A percentile compares a stretch with the other conserved stretches of the same genome.
Evolutionary conservation across 1,140 invertebrate genomes (phyloP).

Genomic region (Chionoecetes opilio): DNA sequence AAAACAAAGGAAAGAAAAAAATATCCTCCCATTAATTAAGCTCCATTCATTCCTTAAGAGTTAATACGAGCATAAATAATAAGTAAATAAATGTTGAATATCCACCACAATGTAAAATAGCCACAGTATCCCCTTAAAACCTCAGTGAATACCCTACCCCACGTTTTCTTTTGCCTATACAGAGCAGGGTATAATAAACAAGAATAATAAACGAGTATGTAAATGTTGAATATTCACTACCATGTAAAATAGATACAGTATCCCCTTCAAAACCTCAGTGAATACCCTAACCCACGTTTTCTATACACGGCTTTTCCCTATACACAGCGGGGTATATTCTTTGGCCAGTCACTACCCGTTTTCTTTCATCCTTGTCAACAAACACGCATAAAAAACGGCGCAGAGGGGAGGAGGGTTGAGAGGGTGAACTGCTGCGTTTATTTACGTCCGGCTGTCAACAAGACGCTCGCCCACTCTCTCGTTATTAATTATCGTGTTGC

Average conservation of each 20-base stretch:
- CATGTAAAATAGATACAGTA: background rate
- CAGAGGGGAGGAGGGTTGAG: background rate
- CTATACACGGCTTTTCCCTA: background rate
- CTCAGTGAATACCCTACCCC: too few species aligned
- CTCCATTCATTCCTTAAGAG: too few species aligned
- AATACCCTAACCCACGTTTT: background rate
- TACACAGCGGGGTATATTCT: background rate
- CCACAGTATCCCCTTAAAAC: too few species aligned
- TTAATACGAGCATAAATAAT: too few species aligned
- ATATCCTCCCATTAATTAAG: too few species aligned
- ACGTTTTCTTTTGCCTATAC: too few species aligned
- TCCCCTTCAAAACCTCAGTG: background rate
- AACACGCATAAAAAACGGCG: background rate
- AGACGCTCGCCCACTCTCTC: background rate
- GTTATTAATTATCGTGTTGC: background rate
- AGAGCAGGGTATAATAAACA: too few species aligned
- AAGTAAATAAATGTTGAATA: too few species aligned
- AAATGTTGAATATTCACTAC: too few species aligned
- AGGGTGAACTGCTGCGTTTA: background rate
- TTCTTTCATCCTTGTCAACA: background rate
- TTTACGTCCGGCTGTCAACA: slow-evolving; percentile 18
- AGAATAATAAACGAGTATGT: too few species aligned
- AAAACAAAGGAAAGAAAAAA: too few species aligned
- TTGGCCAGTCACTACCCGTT: background rate
- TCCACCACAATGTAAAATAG: too few species aligned